phyloP scores from a whole-genome alignment of 2,113 vertebrate genomes.

The Cololabis saira region DNA sequence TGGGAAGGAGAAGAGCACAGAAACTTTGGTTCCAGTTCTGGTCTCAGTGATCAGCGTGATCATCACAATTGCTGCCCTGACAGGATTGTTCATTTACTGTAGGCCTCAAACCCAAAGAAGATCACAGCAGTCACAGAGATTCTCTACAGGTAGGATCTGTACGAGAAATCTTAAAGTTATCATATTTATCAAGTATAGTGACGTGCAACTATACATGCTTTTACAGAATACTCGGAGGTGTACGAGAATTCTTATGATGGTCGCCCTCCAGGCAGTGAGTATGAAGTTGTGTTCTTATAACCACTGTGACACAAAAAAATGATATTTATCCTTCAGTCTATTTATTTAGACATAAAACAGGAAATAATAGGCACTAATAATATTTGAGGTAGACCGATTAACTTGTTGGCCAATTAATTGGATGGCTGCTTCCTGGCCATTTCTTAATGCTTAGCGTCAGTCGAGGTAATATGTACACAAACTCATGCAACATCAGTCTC shows the following conservation, averaged over 20 bases:
- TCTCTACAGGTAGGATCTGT: slow-evolving; percentile 31
- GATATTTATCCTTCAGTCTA: too few species aligned
- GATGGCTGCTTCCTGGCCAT: too few species aligned
- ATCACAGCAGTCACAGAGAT: neutral
- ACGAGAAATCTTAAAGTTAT: neutral
- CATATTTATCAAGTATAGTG: neutral
- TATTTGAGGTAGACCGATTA: too few species aligned
- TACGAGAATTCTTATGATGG: slow-evolving; percentile 36
- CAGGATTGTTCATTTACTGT: slow-evolving; percentile 11
- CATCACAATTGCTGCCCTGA: neutral
- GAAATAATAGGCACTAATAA: too few species aligned
- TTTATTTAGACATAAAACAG: too few species aligned
- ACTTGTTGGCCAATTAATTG: too few species aligned
- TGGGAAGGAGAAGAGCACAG: neutral
- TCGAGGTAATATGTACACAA: too few species aligned
- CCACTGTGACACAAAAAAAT: too few species aligned
- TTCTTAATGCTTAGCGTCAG: too few species aligned
- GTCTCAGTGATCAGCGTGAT: neutral
- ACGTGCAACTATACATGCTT: neutral
- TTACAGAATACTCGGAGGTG: fast-evolving
- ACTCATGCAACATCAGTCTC: too few species aligned
- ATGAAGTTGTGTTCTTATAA: neutral
- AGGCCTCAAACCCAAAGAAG: slow-evolving; percentile 4
- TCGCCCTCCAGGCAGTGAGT: slow-evolving; percentile 7
- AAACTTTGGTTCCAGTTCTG: neutral